Evolutionary conservation across 2,113 vertebrate species (phyloP).

Genomic region (Felis catus): F.catus_Fca126_mat1.0 CM031420.1:85925501-85926000

Average conservation of each 20-base stretch:
- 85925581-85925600: not conserved
- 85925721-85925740: not conserved
- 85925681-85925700: not conserved
- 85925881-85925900: too few species aligned
- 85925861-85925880: not conserved
- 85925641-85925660: not conserved
- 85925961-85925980: too few species aligned
- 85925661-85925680: not conserved
- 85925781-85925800: not conserved
- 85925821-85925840: not conserved
- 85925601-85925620: not conserved
- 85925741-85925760: not conserved
- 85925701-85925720: not conserved
- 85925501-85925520: not conserved
- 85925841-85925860: not conserved
- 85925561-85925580: not conserved
- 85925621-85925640: not conserved
- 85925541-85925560: not conserved
- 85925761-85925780: not conserved
- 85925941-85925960: too few species aligned
- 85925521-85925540: not conserved
- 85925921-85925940: too few species aligned
- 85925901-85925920: too few species aligned
- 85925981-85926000: too few species aligned
- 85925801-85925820: not conserved